Evolutionary conservation across 2,888 invertebrate species (phyloP), one percentile per base, ranked within the genome.

Genomic region (Megalurothrips usitatus): DNA sequence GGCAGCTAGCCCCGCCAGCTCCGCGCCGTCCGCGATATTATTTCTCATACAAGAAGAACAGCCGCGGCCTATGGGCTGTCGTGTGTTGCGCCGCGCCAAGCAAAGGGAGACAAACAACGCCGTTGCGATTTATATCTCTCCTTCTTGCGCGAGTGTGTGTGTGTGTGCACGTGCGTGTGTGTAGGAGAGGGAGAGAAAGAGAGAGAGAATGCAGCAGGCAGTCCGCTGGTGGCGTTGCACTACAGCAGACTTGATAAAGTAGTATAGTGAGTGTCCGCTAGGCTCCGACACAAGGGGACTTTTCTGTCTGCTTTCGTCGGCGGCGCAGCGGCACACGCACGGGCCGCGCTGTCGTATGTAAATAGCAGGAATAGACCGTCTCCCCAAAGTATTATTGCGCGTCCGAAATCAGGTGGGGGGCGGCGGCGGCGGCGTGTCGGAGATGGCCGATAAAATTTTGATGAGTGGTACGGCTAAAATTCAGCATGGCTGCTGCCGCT

Each of bases 361-460:
- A 75, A 26, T 75, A 26, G 23, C 68, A 75, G 58, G 58, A 19
- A 58, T 58, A 58, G 17, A 58, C 14, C 58, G 19, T 58, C 58
- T 12, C 58, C 11, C 17, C 58, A 17, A 19, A 17, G 58, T 19
- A 58, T 19, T 58, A 58, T 58, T 58, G 58, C 14, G 19, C 17
- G 58, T 6, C 14, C 58, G 58, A 58, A 58, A 58, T 58, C 58
- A 58, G 58, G 58, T 58, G 58, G 34, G 34, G 34, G 34, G 58
- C 58, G 58, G 58, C 58, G 19, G 34, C 3, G 34, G 34, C 3
- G 34, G n/a, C 68, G 23, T 75, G 58, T 58, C 58, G 58, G 58
- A 75, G 68, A 75, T 75, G 68, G 68, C 68, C 68, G 68, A 75
- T 75, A 75, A 75, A 75, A 75, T 75, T 75, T 75, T 75, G 68